Evolutionary conservation across 2,113 vertebrate species (phyloP), one percentile per base, ranked within the genome.

Genomic region (Trogon melanurus): DNA sequence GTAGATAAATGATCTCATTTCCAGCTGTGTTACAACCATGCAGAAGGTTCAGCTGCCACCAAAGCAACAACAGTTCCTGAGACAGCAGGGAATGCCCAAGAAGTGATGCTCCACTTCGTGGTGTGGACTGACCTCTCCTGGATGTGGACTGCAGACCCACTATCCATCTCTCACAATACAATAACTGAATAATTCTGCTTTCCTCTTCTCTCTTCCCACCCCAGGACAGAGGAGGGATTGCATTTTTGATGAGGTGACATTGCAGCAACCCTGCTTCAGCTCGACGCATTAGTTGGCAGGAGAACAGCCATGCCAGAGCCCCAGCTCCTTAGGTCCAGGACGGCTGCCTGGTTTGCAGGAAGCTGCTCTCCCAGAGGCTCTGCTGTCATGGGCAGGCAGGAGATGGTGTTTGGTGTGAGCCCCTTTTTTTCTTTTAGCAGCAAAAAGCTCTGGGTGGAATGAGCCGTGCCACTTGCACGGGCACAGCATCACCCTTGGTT

Each of bases 401-500:
- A 47, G 38, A 47, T 25, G 34, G 17, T 36, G 58, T 47, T 90
- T 1, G 4, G 15, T 15, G 7, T 1, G 3, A 74, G 44, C 1
- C 51, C 41, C 41, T 41, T 41, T 41, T 41, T 41, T 65, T 67
- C 12, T 79, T 93, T 87, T 81, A 81, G 79, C 61, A 82, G 53
- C 50, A 38, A 66, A 65, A 56, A 70, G 17, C 64, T 80, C 32
- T 29, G 3, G 0, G 15, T 71, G 61, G 79, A 91, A 92, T 81
- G 36, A 92, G 76, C 50, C 53, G 69, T 73, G 89, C 65, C 54
- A 21, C 79, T 93, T 96, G 85, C 85, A 87, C n/a, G 87, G 79
- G 93, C 91, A 95, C 76, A 96, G 73, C 72, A 91, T 93, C 92
- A 53, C 83, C 60, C 92, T 93, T 96, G 91, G 92, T 95, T 94